These are phyloP conservation scores for western clawed frog (Xenopus tropicalis) DNA, from an alignment of 2,113 vertebrate genomes.

Conservation along the genomic window UCB_Xtro_10.0 CM004445.2:82593001-82593500, in stretches of 20 bases:
- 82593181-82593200: not conserved
- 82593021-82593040: conserved; percentile 2
- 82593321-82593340: too few relatives aligned
- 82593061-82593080: not conserved
- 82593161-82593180: not conserved
- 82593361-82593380: too few relatives aligned
- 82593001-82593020: conserved; percentile 3
- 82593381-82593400: too few relatives aligned
- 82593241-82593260: not conserved
- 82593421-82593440: too few relatives aligned
- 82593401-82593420: too few relatives aligned
- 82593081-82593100: not conserved
- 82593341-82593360: too few relatives aligned
- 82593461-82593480: too few relatives aligned
- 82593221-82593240: not conserved
- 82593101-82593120: not conserved
- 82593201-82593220: not conserved
- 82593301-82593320: too few relatives aligned
- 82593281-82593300: not conserved
- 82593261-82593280: not conserved
- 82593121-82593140: not conserved
- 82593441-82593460: too few relatives aligned
- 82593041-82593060: not conserved
- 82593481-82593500: too few relatives aligned
- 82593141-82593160: not conserved